These are phyloP conservation scores for Leptocoma aspasia DNA, from an alignment of 2,113 vertebrate species.

Conservation along the genomic window DNA sequence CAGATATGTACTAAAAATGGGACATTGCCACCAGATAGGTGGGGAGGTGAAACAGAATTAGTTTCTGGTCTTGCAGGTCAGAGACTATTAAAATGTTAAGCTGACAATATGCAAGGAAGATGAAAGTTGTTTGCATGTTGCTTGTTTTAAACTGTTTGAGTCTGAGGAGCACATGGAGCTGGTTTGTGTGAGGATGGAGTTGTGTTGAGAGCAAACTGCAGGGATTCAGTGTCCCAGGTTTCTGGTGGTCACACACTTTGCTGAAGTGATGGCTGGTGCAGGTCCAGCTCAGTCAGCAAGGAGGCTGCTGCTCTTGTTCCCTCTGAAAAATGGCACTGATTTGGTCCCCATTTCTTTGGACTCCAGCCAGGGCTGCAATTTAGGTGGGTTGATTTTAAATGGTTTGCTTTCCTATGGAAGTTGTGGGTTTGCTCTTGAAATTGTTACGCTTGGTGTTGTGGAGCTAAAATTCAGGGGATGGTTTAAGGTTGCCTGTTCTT, in stretches of 20 bases:
- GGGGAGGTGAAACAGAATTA: not conserved
- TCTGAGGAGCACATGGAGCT: not conserved
- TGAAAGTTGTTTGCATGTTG: not conserved
- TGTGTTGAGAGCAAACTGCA: not conserved
- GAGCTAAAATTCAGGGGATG: not conserved
- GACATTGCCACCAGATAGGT: not conserved
- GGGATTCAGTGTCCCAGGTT: not conserved
- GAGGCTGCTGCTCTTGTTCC: not conserved
- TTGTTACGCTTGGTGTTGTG: rapidly evolving
- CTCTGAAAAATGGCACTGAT: not conserved
- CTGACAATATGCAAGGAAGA: not conserved
- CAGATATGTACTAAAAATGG: not conserved
- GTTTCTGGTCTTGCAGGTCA: not conserved
- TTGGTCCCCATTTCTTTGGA: not conserved
- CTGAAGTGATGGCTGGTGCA: not conserved
- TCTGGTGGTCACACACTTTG: not conserved
- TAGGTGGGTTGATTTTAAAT: not conserved
- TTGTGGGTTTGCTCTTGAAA: not conserved
- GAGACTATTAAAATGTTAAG: not conserved
- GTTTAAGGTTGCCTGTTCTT: not conserved
- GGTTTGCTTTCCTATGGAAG: not conserved
- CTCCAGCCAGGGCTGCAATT: not conserved
- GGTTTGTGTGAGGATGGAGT: not conserved
- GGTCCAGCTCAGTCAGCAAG: not conserved
- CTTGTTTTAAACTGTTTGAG: not conserved